These are phyloP conservation scores for Harpegnathos saltator DNA, from an alignment of 1,140 invertebrate genomes.

Conservation along the genomic window DNA sequence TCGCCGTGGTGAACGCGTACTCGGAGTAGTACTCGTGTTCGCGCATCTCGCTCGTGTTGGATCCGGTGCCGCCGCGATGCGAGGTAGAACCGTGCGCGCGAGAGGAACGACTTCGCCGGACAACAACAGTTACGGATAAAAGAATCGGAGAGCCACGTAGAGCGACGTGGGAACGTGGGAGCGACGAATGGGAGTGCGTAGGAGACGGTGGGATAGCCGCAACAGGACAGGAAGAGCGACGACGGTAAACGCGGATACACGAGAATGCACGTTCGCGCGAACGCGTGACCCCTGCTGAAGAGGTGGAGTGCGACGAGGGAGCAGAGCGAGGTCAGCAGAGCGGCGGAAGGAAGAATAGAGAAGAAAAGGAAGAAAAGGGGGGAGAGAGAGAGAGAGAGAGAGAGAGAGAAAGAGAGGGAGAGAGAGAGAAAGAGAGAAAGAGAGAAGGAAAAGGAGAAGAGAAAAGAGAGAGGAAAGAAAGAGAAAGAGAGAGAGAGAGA, in stretches of 20 bases:
- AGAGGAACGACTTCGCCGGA: slow-evolving; percentile 12
- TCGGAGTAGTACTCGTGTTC: slow-evolving; percentile 15
- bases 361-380: slow-evolving; percentile 30
- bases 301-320: slow-evolving; percentile 20
- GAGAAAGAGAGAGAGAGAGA: background rate
- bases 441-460: slow-evolving; percentile 3
- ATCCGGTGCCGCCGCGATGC: slow-evolving; percentile 37
- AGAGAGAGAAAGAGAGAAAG: slow-evolving; percentile 2
- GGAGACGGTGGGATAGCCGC: background rate
- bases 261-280: slow-evolving; percentile 43
- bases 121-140: slow-evolving; percentile 38
- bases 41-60: slow-evolving; percentile 14
- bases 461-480: too few species aligned
- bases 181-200: slow-evolving; percentile 28
- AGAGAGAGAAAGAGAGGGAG: background rate
- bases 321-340: too few species aligned
- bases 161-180: slow-evolving; percentile 26
- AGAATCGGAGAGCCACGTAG: background rate
- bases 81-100: slow-evolving; percentile 10
- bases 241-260: slow-evolving; percentile 32
- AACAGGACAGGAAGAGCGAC: slow-evolving; percentile 2
- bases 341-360: background rate
- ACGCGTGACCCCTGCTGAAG: slow-evolving; percentile 19
- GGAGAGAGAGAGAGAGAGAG: background rate
- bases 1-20: slow-evolving; percentile 22